Evolutionary conservation across 2,797 vertebrate genomes (phyloP).

Genomic region (Rhinoraja longicauda): DNA sequence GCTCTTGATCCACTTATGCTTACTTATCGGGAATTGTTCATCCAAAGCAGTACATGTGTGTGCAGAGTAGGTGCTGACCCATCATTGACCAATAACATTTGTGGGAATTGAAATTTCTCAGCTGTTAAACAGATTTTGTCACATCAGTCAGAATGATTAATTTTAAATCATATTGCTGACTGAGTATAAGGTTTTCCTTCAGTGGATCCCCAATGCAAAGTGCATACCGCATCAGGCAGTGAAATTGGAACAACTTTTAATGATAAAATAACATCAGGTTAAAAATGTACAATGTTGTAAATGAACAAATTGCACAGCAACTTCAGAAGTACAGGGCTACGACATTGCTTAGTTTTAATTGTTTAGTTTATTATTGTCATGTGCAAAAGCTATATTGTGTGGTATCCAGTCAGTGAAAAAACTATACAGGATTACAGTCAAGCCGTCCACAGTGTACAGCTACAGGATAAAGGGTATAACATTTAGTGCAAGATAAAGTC

Average conservation of each 20-base stretch:
- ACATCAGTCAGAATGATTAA: neutral
- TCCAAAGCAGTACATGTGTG: neutral
- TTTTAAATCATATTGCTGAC: neutral
- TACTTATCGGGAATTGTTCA: neutral
- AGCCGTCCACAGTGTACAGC: too few relatives aligned
- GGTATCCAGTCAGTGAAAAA: too few relatives aligned
- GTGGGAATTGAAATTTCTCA: neutral
- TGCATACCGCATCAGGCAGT: neutral
- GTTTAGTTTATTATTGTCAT: too few relatives aligned
- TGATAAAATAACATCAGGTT: neutral
- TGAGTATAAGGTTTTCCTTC: neutral
- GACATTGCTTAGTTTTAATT: neutral
- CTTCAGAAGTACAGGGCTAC: neutral
- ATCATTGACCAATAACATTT: neutral
- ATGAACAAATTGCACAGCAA: neutral
- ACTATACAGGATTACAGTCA: too few relatives aligned
- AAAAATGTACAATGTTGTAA: neutral
- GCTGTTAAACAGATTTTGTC: slow-evolving; percentile 10
- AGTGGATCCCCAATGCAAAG: neutral
- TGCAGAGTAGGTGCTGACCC: too few relatives aligned
- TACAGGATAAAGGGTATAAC: too few relatives aligned
- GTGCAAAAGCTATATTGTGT: too few relatives aligned
- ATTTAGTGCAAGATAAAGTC: too few relatives aligned
- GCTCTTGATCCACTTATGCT: neutral
- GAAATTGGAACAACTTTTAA: neutral